Evolutionary conservation across 2,113 vertebrate species (phyloP).

Genomic region (Crotalus helleri): DNA sequence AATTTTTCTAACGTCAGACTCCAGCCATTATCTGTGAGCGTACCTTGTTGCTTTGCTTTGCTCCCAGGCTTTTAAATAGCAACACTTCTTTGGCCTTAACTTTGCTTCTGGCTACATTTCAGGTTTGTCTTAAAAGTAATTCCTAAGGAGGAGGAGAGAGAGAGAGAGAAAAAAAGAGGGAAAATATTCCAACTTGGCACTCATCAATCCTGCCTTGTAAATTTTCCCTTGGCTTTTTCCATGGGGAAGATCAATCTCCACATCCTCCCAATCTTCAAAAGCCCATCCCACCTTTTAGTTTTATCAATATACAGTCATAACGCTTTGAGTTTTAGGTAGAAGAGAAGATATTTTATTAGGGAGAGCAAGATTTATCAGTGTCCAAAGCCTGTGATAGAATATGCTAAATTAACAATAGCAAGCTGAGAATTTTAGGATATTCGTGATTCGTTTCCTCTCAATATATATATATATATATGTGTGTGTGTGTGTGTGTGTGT

Average conservation of each 20-base stretch:
- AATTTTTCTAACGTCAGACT: conserved; percentile 28
- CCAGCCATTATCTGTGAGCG: not conserved
- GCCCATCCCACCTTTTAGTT: not conserved
- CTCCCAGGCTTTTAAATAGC: not conserved
- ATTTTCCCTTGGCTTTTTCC: not conserved
- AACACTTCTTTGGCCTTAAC: conserved; percentile 1
- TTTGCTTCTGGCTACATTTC: not conserved
- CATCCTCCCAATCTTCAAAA: not conserved
- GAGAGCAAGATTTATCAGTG: not conserved
- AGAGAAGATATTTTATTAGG: not conserved
- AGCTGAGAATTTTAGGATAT: not conserved
- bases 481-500: too few species aligned
- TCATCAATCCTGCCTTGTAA: not conserved
- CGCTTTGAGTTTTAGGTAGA: not conserved
- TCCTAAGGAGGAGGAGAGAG: not conserved
- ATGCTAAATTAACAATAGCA: not conserved
- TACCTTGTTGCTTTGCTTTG: not conserved
- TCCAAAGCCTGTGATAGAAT: not conserved
- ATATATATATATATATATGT: too few species aligned
- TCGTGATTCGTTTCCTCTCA: not conserved
- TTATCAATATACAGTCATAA: not conserved
- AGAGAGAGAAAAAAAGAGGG: not conserved
- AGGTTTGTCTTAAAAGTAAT: conserved; percentile 2
- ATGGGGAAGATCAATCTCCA: not conserved
- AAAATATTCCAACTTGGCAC: not conserved